phyloP scores from a whole-genome alignment of 2,888 invertebrate genomes.

The Altica lythri region DNA sequence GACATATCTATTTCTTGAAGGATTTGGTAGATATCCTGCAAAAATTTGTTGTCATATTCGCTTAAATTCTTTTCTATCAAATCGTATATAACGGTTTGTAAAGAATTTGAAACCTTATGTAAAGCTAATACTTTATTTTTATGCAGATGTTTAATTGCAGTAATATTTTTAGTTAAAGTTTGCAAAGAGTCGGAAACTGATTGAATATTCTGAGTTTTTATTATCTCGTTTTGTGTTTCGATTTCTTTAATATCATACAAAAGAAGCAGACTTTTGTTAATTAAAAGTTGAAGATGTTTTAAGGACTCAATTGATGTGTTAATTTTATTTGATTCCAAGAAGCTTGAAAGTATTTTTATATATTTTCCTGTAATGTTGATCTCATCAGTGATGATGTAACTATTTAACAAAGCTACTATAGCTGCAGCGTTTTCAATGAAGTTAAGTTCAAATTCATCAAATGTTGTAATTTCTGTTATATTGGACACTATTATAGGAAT shows the following conservation, averaged over 20 bases:
- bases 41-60: constrained; percentile 43
- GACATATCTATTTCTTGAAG: constrained; percentile 42
- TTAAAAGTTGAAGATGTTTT: constrained; percentile 37
- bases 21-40: constrained; percentile 43
- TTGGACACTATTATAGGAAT: constrained; percentile 35
- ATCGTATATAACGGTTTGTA: constrained; percentile 53
- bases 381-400: constrained; percentile 29
- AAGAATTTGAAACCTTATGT: constrained; percentile 49
- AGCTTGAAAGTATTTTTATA: constrained; percentile 30
- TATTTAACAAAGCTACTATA: constrained; percentile 25
- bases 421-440: constrained; percentile 29
- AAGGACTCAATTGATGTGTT: constrained; percentile 31
- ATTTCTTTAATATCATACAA: constrained; percentile 41
- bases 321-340: constrained; percentile 32
- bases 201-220: constrained; percentile 45
- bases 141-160: constrained; percentile 47
- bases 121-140: constrained; percentile 44
- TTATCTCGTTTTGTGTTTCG: constrained; percentile 35
- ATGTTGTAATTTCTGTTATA: constrained; percentile 8
- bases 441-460: constrained; percentile 27
- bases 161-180: constrained; percentile 47
- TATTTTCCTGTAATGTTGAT: constrained; percentile 28
- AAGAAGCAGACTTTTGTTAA: constrained; percentile 37
- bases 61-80: constrained; percentile 46
- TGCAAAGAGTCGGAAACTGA: constrained; percentile 48